A percentile compares a stretch with the other conserved stretches of the same genome.
These are phyloP conservation scores for Eupithecia insigniata DNA, from an alignment of 2,888 invertebrate species.

Conservation along the genomic window DNA sequence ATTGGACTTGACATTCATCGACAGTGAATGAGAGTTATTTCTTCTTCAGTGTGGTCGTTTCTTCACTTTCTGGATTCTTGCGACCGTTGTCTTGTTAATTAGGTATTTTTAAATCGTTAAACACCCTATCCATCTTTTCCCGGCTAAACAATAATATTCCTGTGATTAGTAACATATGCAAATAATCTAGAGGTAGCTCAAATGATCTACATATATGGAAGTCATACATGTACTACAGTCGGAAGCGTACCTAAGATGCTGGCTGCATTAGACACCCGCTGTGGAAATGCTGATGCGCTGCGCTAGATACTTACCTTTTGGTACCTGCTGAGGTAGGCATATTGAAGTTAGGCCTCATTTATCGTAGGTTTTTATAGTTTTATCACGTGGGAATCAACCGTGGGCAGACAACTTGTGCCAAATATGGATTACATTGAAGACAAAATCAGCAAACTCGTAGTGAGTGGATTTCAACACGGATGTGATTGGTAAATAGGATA, in stretches of 20 bases:
- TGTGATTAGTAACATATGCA: not conserved
- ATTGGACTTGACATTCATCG: conserved; percentile 24
- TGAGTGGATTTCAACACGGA: conserved; percentile 45
- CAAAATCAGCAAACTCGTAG: conserved; percentile 41
- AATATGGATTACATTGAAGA: conserved; percentile 51
- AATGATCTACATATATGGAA: too few relatives aligned
- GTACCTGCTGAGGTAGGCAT: not conserved
- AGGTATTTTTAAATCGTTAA: not conserved
- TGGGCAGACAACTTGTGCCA: conserved; percentile 50
- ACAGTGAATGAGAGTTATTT: conserved; percentile 15
- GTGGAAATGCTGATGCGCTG: not conserved
- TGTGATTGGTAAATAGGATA: conserved; percentile 4
- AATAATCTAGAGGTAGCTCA: not conserved
- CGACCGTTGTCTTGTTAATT: not conserved
- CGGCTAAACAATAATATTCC: not conserved
- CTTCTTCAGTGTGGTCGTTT: conserved; percentile 17
- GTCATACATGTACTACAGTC: too few relatives aligned
- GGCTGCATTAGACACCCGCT: not conserved
- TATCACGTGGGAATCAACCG: conserved; percentile 35
- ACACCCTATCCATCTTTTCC: not conserved
- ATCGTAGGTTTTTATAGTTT: not conserved
- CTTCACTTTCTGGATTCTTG: not conserved
- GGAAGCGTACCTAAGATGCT: not conserved
- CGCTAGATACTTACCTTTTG: not conserved
- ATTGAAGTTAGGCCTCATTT: not conserved